Evolutionary conservation across 2,888 invertebrate species (phyloP).

Genomic region (Halictus quadricinctus): DNA sequence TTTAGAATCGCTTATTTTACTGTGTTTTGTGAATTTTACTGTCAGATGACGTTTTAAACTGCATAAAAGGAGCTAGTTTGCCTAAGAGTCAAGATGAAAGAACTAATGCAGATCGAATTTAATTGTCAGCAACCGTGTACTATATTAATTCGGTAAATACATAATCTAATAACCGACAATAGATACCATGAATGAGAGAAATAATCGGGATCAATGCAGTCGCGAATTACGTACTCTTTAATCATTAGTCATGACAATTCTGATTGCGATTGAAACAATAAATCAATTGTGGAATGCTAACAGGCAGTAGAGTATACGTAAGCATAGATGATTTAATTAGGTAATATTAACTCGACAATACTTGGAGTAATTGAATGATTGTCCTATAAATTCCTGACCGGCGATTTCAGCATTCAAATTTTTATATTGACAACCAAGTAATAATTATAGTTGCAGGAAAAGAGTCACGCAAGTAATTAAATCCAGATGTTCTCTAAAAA

Average conservation of each 20-base stretch:
- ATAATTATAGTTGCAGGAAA: neutral
- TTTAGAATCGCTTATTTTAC: too few relatives aligned
- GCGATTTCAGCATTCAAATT: neutral
- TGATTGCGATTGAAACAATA: neutral
- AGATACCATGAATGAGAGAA: neutral
- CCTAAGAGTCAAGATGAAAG: too few relatives aligned
- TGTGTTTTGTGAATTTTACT: too few relatives aligned
- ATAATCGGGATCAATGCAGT: neutral
- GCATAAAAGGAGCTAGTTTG: too few relatives aligned
- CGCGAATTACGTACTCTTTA: neutral
- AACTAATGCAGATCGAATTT: too few relatives aligned
- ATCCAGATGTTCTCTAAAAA: neutral
- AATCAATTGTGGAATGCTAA: neutral
- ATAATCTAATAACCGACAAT: neutral
- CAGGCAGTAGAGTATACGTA: neutral
- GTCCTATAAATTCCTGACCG: neutral
- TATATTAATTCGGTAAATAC: neutral
- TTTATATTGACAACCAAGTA: neutral
- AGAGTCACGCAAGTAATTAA: neutral
- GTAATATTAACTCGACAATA: neutral
- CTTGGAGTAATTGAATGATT: neutral
- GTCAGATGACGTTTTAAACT: too few relatives aligned
- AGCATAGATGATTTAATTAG: neutral
- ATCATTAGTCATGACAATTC: neutral
- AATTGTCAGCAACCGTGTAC: neutral